Base-by-base conservation (phyloP, 2,797 vertebrate genomes). In the Chiloscyllium punctatum region DNA sequence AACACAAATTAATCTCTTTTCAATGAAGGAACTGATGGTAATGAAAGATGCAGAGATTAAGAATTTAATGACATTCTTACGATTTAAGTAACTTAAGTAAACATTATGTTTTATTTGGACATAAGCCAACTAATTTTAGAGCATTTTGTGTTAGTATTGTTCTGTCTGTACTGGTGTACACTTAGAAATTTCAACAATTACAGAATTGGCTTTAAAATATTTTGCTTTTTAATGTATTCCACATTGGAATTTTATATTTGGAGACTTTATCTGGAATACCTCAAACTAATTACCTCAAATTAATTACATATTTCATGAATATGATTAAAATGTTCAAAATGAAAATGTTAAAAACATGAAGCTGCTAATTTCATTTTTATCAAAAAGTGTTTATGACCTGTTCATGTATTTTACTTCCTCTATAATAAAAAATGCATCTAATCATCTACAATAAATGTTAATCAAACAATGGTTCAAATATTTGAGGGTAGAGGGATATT, bases 401-500 rank as follows among this genome's bases (percentile, higher is more conserved):
- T 74, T 25, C 42, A 71, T 95, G 4, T 42, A 5, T 51, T 42
- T 66, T 66, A 57, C 33, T 16, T n/a, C 57, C 33, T 57, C 21
- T 6, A 42, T 53, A 53, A 74, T 74, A 74, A 53, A 74, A 96
- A 96, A 96, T 96, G 95, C 96, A 86, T 95, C 48, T 27, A 95
- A 94, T 94, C 86, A 96, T 95, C 95, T 95, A 95, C 95, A 95
- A 96, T 96, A 71, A 68, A 95, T 92, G 96, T 96, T 95, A 96
- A 91, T 96, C 72, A 96, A 97, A 97, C 96, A 96, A 96, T 8
- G 7, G 97, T 96, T 97, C 97, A 97, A 96, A 98, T 98, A 97
- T 96, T 96, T 96, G 88, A 95, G 95, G 96, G 86, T 77, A 96
- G 97, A 97, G 97, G 98, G 97, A 97, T 97, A 97, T 97, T 97